Percentiles rank a stretch among this genome's conserved stretches.
These are phyloP conservation scores for Neotoxoptera formosana DNA, from an alignment of 1,140 invertebrate species.

Conservation along the genomic window DNA sequence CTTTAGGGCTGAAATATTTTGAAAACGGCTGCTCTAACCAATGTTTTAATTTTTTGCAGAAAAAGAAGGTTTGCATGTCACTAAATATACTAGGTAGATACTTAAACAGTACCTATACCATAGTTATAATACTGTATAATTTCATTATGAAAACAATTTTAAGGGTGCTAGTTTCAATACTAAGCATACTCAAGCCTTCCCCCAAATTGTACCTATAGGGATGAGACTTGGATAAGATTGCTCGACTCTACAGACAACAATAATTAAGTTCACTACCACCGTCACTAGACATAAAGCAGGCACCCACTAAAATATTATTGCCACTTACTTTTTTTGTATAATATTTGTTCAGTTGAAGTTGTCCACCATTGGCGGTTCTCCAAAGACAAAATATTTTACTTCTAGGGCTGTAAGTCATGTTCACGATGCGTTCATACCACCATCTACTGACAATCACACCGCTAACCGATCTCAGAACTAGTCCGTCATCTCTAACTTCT, in stretches of 20 bases:
- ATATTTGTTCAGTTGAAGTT: conserved; percentile 97
- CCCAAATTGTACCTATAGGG: too few species aligned
- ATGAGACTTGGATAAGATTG: neutral
- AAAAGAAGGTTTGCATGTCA: too few species aligned
- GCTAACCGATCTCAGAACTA: conserved; percentile 90
- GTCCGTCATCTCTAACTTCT: conserved; percentile 97
- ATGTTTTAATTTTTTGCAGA: too few species aligned
- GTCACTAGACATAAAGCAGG: neutral
- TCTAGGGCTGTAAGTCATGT: conserved; percentile 99
- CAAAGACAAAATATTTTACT: conserved; percentile 96
- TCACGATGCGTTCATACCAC: conserved; percentile 99
- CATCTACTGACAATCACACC: conserved; percentile 96
- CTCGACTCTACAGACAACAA: neutral
- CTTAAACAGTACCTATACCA: too few species aligned
- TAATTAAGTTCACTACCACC: neutral
- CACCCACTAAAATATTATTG: neutral
- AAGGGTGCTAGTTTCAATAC: too few species aligned
- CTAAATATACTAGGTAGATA: too few species aligned
- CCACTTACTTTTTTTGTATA: conserved; percentile 93
- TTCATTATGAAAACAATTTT: too few species aligned
- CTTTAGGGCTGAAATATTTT: too few species aligned
- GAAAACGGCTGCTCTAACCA: too few species aligned
- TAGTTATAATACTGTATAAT: too few species aligned
- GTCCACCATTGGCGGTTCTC: conserved; percentile 82
- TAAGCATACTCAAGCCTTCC: too few species aligned